Percentiles rank a stretch among this genome's conserved stretches.
Evolutionary conservation across 1,140 invertebrate genomes (phyloP).

Genomic region (Papilio polytes): DNA sequence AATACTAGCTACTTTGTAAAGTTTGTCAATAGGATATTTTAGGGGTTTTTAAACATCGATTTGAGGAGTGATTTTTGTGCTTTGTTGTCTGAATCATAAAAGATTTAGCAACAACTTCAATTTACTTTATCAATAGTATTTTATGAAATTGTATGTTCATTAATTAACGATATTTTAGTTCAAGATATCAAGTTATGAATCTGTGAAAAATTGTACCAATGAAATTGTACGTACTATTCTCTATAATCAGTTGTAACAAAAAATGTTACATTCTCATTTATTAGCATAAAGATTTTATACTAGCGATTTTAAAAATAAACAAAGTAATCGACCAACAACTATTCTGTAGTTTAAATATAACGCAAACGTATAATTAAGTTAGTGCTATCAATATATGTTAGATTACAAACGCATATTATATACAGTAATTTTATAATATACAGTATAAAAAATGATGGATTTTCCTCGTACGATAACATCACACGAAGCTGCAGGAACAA

Average conservation of each 20-base stretch:
- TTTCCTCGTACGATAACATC: slow-evolving; percentile 9
- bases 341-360: neutral
- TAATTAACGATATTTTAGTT: too few relatives aligned
- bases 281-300: too few relatives aligned
- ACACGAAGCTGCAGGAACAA: neutral
- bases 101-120: too few relatives aligned
- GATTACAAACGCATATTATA: neutral
- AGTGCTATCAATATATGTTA: neutral
- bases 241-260: too few relatives aligned
- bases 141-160: too few relatives aligned
- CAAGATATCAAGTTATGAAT: too few relatives aligned
- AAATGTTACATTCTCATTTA: too few relatives aligned
- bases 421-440: slow-evolving; percentile 19
- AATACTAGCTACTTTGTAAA: neutral
- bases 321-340: neutral
- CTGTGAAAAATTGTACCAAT: too few relatives aligned
- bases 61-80: neutral
- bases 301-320: neutral
- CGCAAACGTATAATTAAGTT: neutral
- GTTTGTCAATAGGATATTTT: neutral
- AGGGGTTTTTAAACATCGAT: neutral
- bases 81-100: neutral
- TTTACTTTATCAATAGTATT: too few relatives aligned
- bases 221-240: too few relatives aligned
- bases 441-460: slow-evolving; percentile 10